A percentile compares a stretch with the other conserved stretches of the same genome.
phyloP scores from a whole-genome alignment of 2,797 vertebrate genomes.

The Pampus argenteus region DNA sequence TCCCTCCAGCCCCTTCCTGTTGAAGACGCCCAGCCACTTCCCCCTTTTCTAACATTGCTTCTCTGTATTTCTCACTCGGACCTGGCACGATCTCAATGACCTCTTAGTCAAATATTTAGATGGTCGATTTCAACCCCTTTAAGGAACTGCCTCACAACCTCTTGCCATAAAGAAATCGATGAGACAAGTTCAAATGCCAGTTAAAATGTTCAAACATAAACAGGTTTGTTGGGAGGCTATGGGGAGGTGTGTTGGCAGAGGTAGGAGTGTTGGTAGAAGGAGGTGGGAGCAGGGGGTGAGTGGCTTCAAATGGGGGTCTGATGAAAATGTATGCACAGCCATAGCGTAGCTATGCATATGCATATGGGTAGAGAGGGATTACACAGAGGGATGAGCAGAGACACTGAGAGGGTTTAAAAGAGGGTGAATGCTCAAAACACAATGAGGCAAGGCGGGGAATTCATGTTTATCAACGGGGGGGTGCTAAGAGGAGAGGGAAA shows the following conservation, averaged over 20 bases:
- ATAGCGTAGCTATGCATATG: conserved; percentile 81
- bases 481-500: conserved; percentile 22
- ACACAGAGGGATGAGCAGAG: conserved; percentile 76
- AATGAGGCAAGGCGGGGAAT: conserved; percentile 65
- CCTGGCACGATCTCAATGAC: conserved; percentile 69
- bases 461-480: conserved; percentile 62
- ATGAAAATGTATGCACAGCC: conserved; percentile 83
- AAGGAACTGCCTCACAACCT: conserved; percentile 77
- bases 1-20: conserved; percentile 63
- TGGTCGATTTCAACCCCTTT: conserved; percentile 81
- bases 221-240: conserved; percentile 77
- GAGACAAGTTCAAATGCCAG: conserved; percentile 82
- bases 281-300: conserved; percentile 26
- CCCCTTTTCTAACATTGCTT: conserved; percentile 24
- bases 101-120: conserved; percentile 87
- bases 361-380: conserved; percentile 77
- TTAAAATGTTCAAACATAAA: conserved; percentile 80
- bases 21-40: conserved; percentile 58
- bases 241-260: conserved; percentile 67
- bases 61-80: conserved; percentile 53
- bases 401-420: conserved; percentile 73
- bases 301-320: conserved; percentile 32
- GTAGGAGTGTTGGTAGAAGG: conserved; percentile 49
- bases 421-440: conserved; percentile 68
- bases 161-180: conserved; percentile 79